Evolutionary conservation across 2,113 vertebrate species (phyloP), one percentile per base, ranked within the genome.

Genomic region (Callipepla squamata): DNA sequence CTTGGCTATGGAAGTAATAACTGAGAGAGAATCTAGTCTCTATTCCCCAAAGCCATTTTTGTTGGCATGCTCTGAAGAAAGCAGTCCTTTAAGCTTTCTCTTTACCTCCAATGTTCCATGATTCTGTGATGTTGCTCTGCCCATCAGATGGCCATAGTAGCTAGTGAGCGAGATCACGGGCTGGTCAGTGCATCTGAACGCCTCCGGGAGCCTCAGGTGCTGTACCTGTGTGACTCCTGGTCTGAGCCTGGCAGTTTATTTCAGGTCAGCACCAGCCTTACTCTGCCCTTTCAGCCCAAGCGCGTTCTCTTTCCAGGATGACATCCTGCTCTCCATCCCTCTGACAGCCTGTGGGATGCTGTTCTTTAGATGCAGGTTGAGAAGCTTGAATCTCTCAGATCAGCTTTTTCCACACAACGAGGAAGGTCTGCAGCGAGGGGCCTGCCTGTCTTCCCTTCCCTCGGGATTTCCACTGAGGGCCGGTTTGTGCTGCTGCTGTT

Each of bases 1-100:
- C 80, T 92, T 90, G 78, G 82, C 86, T 92, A 36, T 12, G 40
- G 73, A 76, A 58, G 78, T 25, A 94, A 89, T 92, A 94, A 95
- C 38, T 81, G 89, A 87, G 92, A 45, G 58, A 23, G 86, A 53
- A 58, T 18, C 70, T 26, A 22, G 83, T 30, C 65, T 75, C 91
- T 81, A 89, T 81, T 94, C 92, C 94, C 90, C 77, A 81, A 74
- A 93, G 87, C 87, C 38, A 3, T 50, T 80, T 88, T 36, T 66
- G 59, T 10, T 75, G 81, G 89, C 69, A 6, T 1, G 5, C 74
- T 93, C 19, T 2, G 44, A 74, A 93, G 82, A 25, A 63, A 92
- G 67, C 80, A 21, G 66, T 11, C 10, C 80, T 90, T 58, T 6
- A 53, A 61, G 80, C 0, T 0, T n/a, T 72, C 8, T 34, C 57